A percentile compares a stretch with the other conserved stretches of the same genome.
Evolutionary conservation across 2,113 vertebrate species (phyloP).

Genomic region (Epinephelus lanceolatus): DNA sequence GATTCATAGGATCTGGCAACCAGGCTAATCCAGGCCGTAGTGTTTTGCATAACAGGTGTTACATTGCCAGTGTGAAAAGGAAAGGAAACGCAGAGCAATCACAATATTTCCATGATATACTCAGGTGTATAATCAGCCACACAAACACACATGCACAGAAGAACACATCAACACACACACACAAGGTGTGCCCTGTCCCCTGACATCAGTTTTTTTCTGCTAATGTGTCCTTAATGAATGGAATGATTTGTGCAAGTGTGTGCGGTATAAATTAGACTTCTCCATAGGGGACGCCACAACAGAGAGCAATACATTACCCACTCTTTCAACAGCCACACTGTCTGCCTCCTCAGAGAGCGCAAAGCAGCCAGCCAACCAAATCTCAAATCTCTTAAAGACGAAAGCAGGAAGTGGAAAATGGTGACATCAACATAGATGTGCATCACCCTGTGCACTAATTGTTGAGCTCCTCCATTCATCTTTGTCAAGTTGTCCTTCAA

Average conservation of each 20-base stretch:
- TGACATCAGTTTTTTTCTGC: conserved; percentile 48
- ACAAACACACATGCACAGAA: neutral
- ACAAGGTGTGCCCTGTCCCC: conserved; percentile 28
- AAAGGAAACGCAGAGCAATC: conserved; percentile 23
- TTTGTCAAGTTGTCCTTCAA: neutral
- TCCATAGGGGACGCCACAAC: conserved; percentile 39
- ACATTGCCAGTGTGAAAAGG: conserved; percentile 1
- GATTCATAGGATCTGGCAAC: conserved; percentile 13
- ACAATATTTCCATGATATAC: conserved; percentile 53
- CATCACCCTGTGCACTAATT: conserved; percentile 1
- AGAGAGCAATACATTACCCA: conserved; percentile 61
- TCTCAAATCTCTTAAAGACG: neutral
- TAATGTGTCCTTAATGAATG: conserved; percentile 61
- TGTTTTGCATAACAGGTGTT: conserved; percentile 43
- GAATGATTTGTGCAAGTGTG: conserved; percentile 34
- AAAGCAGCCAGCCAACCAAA: conserved; percentile 7
- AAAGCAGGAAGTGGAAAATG: neutral
- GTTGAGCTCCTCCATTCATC: neutral
- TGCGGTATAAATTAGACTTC: conserved; percentile 46
- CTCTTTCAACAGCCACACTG: conserved; percentile 59
- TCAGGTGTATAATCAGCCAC: conserved; percentile 53
- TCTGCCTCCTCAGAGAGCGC: conserved; percentile 26
- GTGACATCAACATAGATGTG: conserved; percentile 1
- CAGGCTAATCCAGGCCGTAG: neutral
- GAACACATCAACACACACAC: conserved; percentile 16